Conservation (phyloP, 2,888 invertebrate species). For the Himalopsyche tibetana region DNA sequence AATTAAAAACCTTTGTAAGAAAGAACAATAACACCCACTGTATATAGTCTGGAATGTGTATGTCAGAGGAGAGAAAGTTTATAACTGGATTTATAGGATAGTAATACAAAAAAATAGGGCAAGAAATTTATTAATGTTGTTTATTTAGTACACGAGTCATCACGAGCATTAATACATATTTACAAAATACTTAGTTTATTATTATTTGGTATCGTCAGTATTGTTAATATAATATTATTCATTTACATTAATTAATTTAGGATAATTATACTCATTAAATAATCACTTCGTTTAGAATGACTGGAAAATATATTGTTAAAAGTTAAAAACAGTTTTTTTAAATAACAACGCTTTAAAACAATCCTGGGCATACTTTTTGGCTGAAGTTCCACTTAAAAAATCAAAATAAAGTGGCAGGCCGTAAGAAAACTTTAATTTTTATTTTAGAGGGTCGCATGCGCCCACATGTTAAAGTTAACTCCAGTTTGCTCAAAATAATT, state of each 20-base stretch:
- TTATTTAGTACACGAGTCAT: conserved; percentile 43
- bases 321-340: not conserved
- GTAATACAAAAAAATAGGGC: not conserved
- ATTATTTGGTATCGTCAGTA: conserved; percentile 65
- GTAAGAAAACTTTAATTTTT: no score
- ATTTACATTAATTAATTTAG: conserved; percentile 37
- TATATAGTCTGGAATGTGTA: no score
- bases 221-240: conserved; percentile 56
- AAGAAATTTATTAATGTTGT: conserved; percentile 5
- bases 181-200: conserved; percentile 41
- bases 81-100: no score
- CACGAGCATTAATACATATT: conserved; percentile 50
- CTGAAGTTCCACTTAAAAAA: no score
- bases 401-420: no score
- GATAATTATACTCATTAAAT: not conserved
- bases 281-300: conserved; percentile 20
- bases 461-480: no score
- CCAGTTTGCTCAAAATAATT: not conserved
- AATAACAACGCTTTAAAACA: no score
- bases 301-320: conserved; percentile 19
- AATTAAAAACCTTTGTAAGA: no score
- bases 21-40: no score
- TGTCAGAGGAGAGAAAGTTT: no score
- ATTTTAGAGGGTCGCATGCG: no score
- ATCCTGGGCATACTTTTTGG: no score